Conservation (phyloP, 2,797 vertebrate genomes). For the Lacerta viridis region DNA sequence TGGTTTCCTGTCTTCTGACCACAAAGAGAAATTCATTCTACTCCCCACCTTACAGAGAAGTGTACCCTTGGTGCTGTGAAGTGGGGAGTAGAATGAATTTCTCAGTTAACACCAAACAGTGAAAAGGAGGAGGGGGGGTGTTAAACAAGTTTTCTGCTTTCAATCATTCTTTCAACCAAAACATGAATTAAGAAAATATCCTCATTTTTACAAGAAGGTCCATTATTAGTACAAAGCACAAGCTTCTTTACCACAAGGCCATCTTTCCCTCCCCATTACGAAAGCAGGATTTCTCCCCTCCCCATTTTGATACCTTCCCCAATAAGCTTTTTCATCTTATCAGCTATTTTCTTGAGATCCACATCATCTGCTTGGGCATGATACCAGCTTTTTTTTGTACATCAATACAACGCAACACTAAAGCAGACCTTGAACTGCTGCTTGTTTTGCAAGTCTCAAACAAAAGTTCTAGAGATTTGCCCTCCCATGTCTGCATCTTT, state of each 20-base stretch:
- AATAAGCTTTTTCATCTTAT: constrained; percentile 49
- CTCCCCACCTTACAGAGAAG: background rate
- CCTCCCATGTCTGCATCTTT: constrained; percentile 64
- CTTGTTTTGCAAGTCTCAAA: constrained; percentile 66
- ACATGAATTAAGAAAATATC: constrained; percentile 36
- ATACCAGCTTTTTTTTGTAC: constrained; percentile 28
- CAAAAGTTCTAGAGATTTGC: constrained; percentile 59
- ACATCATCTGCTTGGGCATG: background rate
- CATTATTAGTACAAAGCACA: background rate
- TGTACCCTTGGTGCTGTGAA: too few relatives aligned
- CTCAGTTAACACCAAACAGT: background rate
- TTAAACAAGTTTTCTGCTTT: constrained; percentile 23
- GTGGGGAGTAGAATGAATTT: constrained; percentile 55
- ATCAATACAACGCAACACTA: constrained; percentile 58
- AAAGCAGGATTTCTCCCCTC: background rate
- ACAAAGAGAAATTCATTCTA: background rate
- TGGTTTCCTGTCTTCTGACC: constrained; percentile 6
- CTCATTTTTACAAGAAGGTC: constrained; percentile 16
- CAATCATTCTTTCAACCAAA: constrained; percentile 37
- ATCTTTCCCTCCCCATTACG: background rate
- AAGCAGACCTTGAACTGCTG: constrained; percentile 73
- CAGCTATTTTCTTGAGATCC: constrained; percentile 39
- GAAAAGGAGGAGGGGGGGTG: background rate
- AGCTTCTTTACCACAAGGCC: background rate
- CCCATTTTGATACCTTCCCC: constrained; percentile 3